phyloP scores from a whole-genome alignment of 2,113 vertebrate species.

The Leptobrachium ailaonicum region DNA sequence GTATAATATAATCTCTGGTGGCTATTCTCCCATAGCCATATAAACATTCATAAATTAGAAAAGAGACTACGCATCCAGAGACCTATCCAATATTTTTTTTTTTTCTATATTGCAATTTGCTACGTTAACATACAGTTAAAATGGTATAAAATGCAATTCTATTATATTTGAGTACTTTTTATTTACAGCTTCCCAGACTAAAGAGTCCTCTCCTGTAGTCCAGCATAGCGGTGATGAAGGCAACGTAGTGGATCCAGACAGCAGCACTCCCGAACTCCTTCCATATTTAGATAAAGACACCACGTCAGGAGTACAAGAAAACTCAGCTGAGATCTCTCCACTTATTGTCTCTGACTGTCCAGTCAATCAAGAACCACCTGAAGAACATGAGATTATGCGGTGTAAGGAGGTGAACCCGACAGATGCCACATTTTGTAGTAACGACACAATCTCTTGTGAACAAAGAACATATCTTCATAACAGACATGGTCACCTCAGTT shows the following conservation, averaged over 20 bases:
- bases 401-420: background rate
- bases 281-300: background rate
- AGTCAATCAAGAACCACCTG: background rate
- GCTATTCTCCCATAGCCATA: too few relatives aligned
- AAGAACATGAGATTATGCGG: background rate
- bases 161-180: background rate
- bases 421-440: too few relatives aligned
- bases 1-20: too few relatives aligned
- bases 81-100: too few relatives aligned
- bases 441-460: background rate
- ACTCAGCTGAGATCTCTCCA: background rate
- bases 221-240: background rate
- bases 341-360: background rate
- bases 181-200: slow-evolving; percentile 17
- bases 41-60: too few relatives aligned
- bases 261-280: slow-evolving; percentile 8
- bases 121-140: too few relatives aligned
- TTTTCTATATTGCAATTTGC: too few relatives aligned
- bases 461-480: background rate
- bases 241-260: slow-evolving; percentile 7
- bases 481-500: background rate
- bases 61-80: too few relatives aligned
- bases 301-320: background rate
- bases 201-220: background rate
- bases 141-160: too few relatives aligned